These are phyloP conservation scores for Temnothorax curvispinosus DNA, from an alignment of 1,140 invertebrate genomes.

Conservation along the genomic window DNA sequence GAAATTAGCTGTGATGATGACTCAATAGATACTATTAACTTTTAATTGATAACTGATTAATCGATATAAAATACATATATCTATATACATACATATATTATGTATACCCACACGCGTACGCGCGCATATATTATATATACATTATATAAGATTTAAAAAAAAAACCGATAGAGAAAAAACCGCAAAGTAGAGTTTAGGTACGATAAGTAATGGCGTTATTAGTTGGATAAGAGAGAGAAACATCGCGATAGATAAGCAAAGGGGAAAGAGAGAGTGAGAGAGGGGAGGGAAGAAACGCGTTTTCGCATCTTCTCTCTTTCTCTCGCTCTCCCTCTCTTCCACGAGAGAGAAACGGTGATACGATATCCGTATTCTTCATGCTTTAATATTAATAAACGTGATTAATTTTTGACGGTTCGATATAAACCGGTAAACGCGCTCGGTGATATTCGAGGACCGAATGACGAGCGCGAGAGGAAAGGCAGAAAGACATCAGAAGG, in stretches of 20 bases:
- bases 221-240: slow-evolving; percentile 14
- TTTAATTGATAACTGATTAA: slow-evolving; percentile 80
- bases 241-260: neutral
- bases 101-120: neutral
- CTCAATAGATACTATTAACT: slow-evolving; percentile 80
- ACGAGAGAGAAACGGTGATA: neutral
- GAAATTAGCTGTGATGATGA: slow-evolving; percentile 84
- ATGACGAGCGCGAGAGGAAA: neutral
- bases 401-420: slow-evolving; percentile 19
- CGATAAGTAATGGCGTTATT: slow-evolving; percentile 22
- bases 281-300: too few species aligned
- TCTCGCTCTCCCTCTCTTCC: neutral
- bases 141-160: slow-evolving; percentile 65
- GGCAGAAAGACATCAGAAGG: neutral
- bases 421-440: neutral
- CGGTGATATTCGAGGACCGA: neutral
- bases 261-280: neutral
- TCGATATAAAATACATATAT: slow-evolving; percentile 26
- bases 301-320: slow-evolving; percentile 6
- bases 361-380: slow-evolving; percentile 36
- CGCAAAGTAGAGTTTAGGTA: slow-evolving; percentile 48
- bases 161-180: slow-evolving; percentile 39
- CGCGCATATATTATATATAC: slow-evolving; percentile 62
- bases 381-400: slow-evolving; percentile 43
- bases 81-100: slow-evolving; percentile 36